These are phyloP conservation scores for Acestrorhynchus altus DNA, from an alignment of 2,797 vertebrate species.

Conservation along the genomic window DNA sequence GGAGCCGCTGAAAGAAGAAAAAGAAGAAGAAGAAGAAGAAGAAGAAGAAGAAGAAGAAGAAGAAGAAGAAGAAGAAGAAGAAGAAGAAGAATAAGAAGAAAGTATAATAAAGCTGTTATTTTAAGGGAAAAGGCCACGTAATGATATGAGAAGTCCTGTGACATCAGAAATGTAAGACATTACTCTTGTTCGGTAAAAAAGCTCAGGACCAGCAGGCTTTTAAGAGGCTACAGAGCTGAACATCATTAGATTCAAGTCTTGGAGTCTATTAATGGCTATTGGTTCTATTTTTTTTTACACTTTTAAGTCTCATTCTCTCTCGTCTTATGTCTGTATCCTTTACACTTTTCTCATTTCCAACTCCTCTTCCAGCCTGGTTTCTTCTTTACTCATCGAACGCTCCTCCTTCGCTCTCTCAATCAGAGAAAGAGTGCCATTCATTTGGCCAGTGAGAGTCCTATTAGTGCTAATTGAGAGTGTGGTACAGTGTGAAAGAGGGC, in stretches of 20 bases:
- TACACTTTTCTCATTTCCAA: neutral
- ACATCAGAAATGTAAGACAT: too few relatives aligned
- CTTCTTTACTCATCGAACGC: neutral
- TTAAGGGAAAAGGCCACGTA: too few relatives aligned
- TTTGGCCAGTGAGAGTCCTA: slow-evolving; percentile 56
- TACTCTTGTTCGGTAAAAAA: too few relatives aligned
- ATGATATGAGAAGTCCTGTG: too few relatives aligned
- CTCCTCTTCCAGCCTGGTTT: neutral
- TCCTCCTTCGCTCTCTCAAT: slow-evolving; percentile 30
- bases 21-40: too few relatives aligned
- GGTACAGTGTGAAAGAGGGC: slow-evolving; percentile 52
- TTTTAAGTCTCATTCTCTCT: neutral
- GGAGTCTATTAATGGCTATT: neutral
- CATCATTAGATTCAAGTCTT: neutral
- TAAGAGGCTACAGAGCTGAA: neutral
- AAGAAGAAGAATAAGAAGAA: too few relatives aligned
- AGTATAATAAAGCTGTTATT: too few relatives aligned
- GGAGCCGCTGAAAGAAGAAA: too few relatives aligned
- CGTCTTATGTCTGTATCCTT: slow-evolving; percentile 3
- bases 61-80: too few relatives aligned
- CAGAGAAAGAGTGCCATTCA: slow-evolving; percentile 36
- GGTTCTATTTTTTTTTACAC: neutral
- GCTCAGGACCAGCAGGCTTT: neutral
- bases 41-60: too few relatives aligned
- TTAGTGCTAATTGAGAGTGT: slow-evolving; percentile 58